phyloP scores from a whole-genome alignment of 2,113 vertebrate species.

The Tyto alba region DNA sequence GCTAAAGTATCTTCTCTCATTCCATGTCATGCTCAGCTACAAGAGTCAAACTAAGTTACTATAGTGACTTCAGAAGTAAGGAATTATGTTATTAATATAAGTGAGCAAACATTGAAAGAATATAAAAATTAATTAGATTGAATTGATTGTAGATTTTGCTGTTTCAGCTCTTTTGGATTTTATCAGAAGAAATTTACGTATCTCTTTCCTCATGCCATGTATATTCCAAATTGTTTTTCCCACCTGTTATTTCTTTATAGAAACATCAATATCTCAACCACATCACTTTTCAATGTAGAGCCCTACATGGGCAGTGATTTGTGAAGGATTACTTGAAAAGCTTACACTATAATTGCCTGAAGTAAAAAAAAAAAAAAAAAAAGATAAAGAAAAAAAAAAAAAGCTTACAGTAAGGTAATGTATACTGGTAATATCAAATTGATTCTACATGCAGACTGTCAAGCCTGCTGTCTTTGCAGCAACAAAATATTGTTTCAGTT shows the following conservation, averaged over 20 bases:
- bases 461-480: conserved; percentile 55
- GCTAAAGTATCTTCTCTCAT: background rate
- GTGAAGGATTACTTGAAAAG: conserved; percentile 45
- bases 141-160: background rate
- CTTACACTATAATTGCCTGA: background rate
- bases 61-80: background rate
- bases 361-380: background rate
- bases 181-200: conserved; percentile 5
- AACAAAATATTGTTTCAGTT: conserved; percentile 53
- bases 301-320: conserved; percentile 32
- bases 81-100: background rate
- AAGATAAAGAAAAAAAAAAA: background rate
- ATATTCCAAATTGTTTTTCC: background rate
- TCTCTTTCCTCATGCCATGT: background rate
- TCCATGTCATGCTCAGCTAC: background rate
- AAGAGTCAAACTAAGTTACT: background rate
- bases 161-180: conserved; percentile 29
- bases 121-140: background rate
- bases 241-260: conserved; percentile 2
- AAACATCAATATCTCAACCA: conserved; percentile 62
- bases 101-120: background rate
- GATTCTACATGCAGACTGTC: conserved; percentile 51
- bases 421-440: conserved; percentile 51
- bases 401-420: conserved; percentile 25
- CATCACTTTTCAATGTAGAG: conserved; percentile 30